Evolutionary conservation across 2,113 vertebrate genomes (phyloP).

Genomic region (Eidolon helvum): DNA sequence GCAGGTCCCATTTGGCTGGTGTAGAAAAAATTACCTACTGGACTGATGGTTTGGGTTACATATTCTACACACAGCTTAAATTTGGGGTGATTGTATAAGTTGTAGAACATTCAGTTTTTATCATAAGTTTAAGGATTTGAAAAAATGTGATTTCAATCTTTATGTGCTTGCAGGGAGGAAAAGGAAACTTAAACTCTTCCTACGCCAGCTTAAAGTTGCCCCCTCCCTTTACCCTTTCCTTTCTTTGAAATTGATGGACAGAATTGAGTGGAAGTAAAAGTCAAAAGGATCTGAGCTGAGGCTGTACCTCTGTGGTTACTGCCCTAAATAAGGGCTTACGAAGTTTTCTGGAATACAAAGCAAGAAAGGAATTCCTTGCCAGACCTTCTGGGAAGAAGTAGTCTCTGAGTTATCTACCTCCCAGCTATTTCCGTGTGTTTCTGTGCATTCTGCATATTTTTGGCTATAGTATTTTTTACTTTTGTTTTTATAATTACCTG

Average conservation of each 20-base stretch:
- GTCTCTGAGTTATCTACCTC: not conserved
- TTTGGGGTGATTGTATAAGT: not conserved
- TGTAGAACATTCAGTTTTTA: not conserved
- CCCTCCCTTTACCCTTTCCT: accelerated
- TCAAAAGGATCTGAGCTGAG: not conserved
- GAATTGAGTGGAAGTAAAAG: not conserved
- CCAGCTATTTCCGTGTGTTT: not conserved
- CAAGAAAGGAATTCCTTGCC: not conserved
- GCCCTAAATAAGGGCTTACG: not conserved
- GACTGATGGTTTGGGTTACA: not conserved
- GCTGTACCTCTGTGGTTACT: not conserved
- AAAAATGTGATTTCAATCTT: constrained; percentile 3
- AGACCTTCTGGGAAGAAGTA: not conserved
- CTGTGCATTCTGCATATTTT: not conserved
- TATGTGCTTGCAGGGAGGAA: not conserved
- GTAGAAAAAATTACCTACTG: not conserved
- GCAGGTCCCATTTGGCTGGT: not conserved
- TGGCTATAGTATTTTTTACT: not conserved
- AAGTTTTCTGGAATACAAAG: not conserved
- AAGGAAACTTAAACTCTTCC: not conserved
- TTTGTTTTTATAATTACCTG: not conserved
- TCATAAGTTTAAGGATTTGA: not conserved
- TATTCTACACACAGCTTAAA: not conserved
- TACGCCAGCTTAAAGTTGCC: not conserved
- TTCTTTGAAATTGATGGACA: not conserved